A percentile compares a stretch with the other conserved stretches of the same genome.
phyloP scores from a whole-genome alignment of 1,140 invertebrate genomes.

The Bathynomus jamesi region DNA sequence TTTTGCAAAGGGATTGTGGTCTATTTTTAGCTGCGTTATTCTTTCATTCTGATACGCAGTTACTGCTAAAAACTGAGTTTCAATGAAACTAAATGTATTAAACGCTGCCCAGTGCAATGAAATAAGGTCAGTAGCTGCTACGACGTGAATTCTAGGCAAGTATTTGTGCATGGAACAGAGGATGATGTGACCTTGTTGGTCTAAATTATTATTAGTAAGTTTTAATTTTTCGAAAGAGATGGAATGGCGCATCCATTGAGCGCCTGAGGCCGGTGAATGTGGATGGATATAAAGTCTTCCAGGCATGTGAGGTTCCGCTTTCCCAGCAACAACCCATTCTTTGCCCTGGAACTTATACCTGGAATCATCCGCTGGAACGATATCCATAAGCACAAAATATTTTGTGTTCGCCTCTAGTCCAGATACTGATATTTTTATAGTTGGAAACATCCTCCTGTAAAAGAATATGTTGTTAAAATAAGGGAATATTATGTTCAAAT shows the following conservation, averaged over 20 bases:
- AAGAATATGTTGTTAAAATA: conserved; percentile 17
- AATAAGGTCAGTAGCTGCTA: conserved; percentile 59
- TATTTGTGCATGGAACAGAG: conserved; percentile 91
- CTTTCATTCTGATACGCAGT: conserved; percentile 84
- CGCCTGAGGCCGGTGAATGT: conserved; percentile 70
- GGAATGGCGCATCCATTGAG: conserved; percentile 77
- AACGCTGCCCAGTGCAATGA: conserved; percentile 51
- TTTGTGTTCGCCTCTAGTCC: conserved; percentile 65
- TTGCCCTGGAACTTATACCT: conserved; percentile 43
- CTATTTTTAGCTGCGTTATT: conserved; percentile 87
- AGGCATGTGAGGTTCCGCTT: conserved; percentile 71
- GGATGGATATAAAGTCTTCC: conserved; percentile 72
- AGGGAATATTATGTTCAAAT: too few relatives aligned
- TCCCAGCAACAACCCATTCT: conserved; percentile 67
- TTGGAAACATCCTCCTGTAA: conserved; percentile 77
- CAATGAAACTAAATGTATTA: conserved; percentile 60
- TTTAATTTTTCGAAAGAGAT: conserved; percentile 78
- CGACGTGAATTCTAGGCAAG: conserved; percentile 70
- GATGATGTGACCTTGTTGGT: conserved; percentile 70
- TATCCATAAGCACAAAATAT: conserved; percentile 74
- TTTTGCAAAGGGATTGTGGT: conserved; percentile 92
- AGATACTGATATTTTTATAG: conserved; percentile 56
- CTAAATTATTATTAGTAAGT: conserved; percentile 78
- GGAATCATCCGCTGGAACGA: conserved; percentile 54
- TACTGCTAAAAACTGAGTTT: conserved; percentile 81